Evolutionary conservation across 2,888 invertebrate genomes (phyloP).

Genomic region (Azorinus chamasolen): DNA sequence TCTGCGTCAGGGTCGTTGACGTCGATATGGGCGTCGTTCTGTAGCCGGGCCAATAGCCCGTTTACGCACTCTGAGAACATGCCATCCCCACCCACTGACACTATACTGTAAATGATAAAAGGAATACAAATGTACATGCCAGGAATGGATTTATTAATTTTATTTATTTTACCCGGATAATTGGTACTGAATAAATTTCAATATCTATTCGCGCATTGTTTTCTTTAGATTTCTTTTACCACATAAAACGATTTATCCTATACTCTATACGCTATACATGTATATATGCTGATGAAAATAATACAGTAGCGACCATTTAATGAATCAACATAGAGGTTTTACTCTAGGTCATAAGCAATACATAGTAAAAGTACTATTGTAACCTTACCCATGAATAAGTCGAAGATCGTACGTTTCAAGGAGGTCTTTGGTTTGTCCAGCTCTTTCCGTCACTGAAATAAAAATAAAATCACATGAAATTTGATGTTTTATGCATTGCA

Average conservation of each 20-base stretch:
- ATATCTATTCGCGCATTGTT: neutral
- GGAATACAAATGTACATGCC: neutral
- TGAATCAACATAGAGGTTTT: no score
- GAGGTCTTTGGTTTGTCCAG: slow-evolving; percentile 71
- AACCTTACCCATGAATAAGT: slow-evolving; percentile 77
- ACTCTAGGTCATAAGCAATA: no score
- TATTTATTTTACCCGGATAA: neutral
- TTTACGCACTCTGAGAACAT: slow-evolving; percentile 78
- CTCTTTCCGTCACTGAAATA: slow-evolving; percentile 71
- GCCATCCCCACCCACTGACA: slow-evolving; percentile 81
- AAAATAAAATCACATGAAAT: neutral
- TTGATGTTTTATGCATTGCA: no score
- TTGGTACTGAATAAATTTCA: no score
- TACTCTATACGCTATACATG: no score
- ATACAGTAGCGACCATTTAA: no score
- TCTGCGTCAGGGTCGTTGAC: slow-evolving; percentile 67
- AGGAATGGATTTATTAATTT: neutral
- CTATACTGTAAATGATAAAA: slow-evolving; percentile 65
- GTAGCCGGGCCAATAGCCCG: slow-evolving; percentile 68
- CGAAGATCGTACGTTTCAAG: slow-evolving; percentile 67
- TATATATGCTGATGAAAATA: no score
- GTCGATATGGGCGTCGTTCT: slow-evolving; percentile 69
- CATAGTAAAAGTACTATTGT: no score
- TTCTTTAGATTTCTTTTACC: no score
- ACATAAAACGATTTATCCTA: no score